Conservation (phyloP, 64 coral and sea anemone species). For the Actinia equina region DNA sequence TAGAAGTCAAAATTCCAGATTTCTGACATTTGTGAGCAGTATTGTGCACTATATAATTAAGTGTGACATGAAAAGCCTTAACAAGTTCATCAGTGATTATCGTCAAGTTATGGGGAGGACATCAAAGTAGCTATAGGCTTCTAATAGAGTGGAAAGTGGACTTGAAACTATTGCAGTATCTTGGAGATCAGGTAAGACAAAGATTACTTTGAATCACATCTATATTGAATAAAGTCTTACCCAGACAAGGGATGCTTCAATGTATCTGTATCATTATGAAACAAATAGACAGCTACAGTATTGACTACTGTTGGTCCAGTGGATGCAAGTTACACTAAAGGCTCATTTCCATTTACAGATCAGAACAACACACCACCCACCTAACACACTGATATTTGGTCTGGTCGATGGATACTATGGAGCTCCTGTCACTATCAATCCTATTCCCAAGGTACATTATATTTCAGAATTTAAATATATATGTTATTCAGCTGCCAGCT, state of each 20-base stretch:
- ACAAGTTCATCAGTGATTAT: slow-evolving; percentile 52
- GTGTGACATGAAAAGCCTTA: not conserved
- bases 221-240: no score
- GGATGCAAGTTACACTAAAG: not conserved
- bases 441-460: not conserved
- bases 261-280: no score
- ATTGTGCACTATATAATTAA: no score
- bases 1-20: no score
- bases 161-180: slow-evolving; percentile 59
- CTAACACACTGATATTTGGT: slow-evolving; percentile 88
- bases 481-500: not conserved
- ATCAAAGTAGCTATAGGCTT: slow-evolving; percentile 53
- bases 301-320: not conserved
- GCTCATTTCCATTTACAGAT: not conserved
- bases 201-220: not conserved
- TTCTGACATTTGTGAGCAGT: no score
- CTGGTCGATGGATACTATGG: slow-evolving; percentile 90
- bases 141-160: slow-evolving; percentile 90
- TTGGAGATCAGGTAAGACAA: slow-evolving; percentile 80
- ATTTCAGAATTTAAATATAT: not conserved
- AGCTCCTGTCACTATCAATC: slow-evolving; percentile 1
- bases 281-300: not conserved
- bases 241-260: no score
- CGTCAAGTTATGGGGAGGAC: slow-evolving; percentile 80
- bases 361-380: not conserved